Evolutionary conservation across 2,888 invertebrate species (phyloP), one percentile per base, ranked within the genome.

Genomic region (Ecliptopera silaceata): DNA sequence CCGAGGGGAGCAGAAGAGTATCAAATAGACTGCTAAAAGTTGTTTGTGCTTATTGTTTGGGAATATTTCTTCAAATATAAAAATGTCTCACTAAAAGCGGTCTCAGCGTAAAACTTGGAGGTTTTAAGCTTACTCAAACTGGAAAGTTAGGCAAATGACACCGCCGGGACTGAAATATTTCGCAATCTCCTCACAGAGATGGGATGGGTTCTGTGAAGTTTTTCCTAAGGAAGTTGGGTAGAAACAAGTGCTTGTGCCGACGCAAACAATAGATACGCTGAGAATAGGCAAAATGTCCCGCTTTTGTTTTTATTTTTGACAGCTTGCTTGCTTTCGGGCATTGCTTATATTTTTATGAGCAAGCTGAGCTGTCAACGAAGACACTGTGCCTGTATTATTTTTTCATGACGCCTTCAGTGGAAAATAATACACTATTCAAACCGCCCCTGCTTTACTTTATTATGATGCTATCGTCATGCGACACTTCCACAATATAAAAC

Each of bases 81-180:
- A 79, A 80, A 79, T 72, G 67, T 72, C 71, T 75, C 74, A 72
- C 70, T 63, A 71, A 73, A 73, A 75, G 74, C 71, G 73, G 77
- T 77, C 71, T 74, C 73, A 69, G 71, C 66, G 64, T 70, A 76
- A 80, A 83, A 82, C 77, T 82, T 77, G 66, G 75, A 73, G 77
- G 77, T 82, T 86, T 86, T 83, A 83, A 86, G 86, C 85, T 85
- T 80, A 81, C 84, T 84, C 80, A 80, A 84, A 86, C 82, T 81
- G 75, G 74, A 80, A 86, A 87, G 85, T 86, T 86, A 83, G 80
- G 82, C 75, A 86, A 87, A 87, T 85, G 86, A 87, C 82, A 84
- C 87, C 82, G 79, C 72, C 64, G 86, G 85, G 87, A 88, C 83
- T 75, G 74, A 79, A 78, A 83, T 84, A 81, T 84, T 83, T 81